Evolutionary conservation across 2,797 vertebrate species (phyloP).

Genomic region (Propithecus perrieri): DNA sequence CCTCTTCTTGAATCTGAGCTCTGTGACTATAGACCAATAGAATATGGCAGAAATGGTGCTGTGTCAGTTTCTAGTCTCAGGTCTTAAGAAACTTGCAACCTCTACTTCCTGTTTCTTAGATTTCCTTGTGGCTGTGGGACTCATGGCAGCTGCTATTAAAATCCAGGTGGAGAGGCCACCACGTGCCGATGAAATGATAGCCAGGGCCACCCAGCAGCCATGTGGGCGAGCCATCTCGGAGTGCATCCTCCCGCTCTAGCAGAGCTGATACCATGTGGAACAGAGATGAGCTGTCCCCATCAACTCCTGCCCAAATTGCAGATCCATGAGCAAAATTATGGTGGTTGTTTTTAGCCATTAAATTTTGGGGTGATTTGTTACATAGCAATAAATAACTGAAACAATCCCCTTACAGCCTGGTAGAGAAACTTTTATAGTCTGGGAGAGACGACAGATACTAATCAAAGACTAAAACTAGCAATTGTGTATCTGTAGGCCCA

Average conservation of each 20-base stretch:
- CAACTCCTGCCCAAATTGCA: neutral
- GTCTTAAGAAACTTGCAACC: neutral
- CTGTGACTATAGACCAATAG: neutral
- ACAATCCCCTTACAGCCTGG: neutral
- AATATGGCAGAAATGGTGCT: neutral
- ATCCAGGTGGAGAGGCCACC: neutral
- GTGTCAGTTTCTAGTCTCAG: neutral
- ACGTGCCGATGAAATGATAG: neutral
- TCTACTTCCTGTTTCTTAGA: neutral
- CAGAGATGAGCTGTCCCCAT: neutral
- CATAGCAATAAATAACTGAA: neutral
- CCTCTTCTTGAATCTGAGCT: neutral
- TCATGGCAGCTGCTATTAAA: neutral
- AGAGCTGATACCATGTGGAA: neutral
- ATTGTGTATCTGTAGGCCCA: neutral
- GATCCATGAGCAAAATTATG: neutral
- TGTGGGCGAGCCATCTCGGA: neutral
- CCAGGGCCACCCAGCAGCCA: neutral
- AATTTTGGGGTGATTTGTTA: neutral
- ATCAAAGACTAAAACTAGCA: neutral
- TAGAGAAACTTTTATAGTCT: neutral
- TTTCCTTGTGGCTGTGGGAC: neutral
- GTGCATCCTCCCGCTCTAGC: neutral
- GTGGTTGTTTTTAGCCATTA: neutral
- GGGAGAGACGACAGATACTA: neutral